These are phyloP conservation scores for Temnothorax nylanderi DNA, from an alignment of 1,140 invertebrate species.

Conservation along the genomic window DNA sequence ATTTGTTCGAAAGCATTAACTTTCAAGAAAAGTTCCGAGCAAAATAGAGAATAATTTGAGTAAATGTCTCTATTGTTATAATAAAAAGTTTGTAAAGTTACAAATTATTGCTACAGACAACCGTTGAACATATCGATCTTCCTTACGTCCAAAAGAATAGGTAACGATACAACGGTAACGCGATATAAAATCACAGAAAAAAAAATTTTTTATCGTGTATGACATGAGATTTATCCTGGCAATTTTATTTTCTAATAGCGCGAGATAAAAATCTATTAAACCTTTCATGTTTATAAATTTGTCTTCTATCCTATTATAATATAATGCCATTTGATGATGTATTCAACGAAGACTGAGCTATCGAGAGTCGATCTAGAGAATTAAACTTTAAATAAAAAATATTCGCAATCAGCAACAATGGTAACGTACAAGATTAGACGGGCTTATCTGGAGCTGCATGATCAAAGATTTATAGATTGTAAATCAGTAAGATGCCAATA, in stretches of 20 bases:
- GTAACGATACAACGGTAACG: background rate
- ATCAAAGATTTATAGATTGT: slow-evolving; percentile 29
- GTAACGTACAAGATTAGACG: slow-evolving; percentile 8
- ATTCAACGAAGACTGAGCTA: background rate
- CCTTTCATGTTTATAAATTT: background rate
- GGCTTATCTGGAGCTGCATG: slow-evolving; percentile 24
- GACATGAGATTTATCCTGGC: background rate
- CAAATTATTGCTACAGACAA: no score
- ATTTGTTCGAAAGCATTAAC: background rate
- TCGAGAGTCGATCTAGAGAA: background rate
- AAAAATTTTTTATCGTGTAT: background rate
- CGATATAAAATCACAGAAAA: background rate
- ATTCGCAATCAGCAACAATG: slow-evolving; percentile 15
- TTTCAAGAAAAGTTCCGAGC: background rate
- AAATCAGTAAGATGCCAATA: slow-evolving; percentile 34
- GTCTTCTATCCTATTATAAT: slow-evolving; percentile 9
- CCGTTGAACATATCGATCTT: background rate
- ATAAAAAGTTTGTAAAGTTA: background rate
- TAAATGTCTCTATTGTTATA: background rate
- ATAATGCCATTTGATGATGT: background rate
- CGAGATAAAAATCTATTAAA: background rate
- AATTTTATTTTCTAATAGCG: background rate
- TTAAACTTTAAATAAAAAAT: slow-evolving; percentile 19
- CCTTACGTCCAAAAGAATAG: background rate
- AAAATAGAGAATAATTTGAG: background rate